A percentile compares a stretch with the other conserved stretches of the same genome.
Evolutionary conservation across 2,113 vertebrate species (phyloP).

Genomic region (Redunca redunca): DNA sequence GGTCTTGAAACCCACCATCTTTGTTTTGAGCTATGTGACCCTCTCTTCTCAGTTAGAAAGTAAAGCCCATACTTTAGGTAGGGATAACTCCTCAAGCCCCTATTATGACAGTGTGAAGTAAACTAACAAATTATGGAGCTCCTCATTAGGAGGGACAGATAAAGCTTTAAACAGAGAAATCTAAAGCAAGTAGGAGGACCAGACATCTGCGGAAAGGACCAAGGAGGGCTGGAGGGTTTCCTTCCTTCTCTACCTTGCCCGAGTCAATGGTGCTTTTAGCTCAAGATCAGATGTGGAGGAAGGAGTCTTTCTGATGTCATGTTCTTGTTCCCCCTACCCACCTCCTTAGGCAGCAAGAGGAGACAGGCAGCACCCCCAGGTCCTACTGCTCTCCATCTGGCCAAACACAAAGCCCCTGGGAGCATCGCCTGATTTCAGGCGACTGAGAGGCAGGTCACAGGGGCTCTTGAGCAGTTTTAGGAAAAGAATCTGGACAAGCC

Average conservation of each 20-base stretch:
- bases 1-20: neutral
- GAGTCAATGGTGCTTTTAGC: too few relatives aligned
- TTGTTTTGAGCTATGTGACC: neutral
- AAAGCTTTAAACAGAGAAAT: neutral
- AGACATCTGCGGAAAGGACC: neutral
- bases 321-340: neutral
- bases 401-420: neutral
- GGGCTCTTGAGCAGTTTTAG: neutral
- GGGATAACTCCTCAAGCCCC: neutral
- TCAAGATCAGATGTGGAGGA: fast-evolving
- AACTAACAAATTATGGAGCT: neutral
- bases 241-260: neutral
- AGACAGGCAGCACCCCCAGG: neutral
- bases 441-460: too few relatives aligned
- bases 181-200: neutral
- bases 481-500: neutral
- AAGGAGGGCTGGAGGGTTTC: neutral
- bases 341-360: neutral
- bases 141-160: neutral
- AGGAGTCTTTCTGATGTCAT: neutral
- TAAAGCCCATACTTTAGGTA: neutral
- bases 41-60: neutral
- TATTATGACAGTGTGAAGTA: neutral
- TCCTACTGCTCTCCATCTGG: neutral
- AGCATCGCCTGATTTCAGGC: neutral